Conservation (phyloP, 2,888 invertebrate species). For the Exephanes ischioxanthus region DNA sequence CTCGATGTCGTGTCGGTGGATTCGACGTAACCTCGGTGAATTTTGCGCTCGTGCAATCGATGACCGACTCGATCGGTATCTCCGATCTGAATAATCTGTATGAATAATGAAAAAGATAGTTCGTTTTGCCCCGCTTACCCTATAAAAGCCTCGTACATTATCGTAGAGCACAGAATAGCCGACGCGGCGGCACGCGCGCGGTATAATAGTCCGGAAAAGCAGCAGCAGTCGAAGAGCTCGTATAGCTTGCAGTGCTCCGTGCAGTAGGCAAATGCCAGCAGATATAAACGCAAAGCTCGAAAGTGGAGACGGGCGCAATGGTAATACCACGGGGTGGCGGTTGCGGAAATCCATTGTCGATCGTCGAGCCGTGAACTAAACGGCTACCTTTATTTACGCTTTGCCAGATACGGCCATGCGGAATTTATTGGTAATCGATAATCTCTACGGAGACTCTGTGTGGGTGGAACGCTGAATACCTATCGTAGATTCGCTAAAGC, state of each 20-base stretch:
- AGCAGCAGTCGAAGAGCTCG: background rate
- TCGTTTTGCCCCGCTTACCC: too few species aligned
- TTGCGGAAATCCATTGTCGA: conserved; percentile 77
- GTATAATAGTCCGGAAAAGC: too few species aligned
- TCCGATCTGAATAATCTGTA: too few species aligned
- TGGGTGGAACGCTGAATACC: conserved; percentile 8
- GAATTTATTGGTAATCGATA: conserved; percentile 81
- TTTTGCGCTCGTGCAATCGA: too few species aligned
- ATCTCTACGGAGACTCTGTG: conserved; percentile 10
- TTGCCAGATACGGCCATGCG: conserved; percentile 73
- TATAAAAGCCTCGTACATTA: too few species aligned
- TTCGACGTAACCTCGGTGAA: too few species aligned
- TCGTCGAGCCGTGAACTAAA: conserved; percentile 78
- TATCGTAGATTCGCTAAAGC: conserved; percentile 6
- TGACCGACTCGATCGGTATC: too few species aligned
- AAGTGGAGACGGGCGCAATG: conserved; percentile 32
- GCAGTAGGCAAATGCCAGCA: conserved; percentile 19
- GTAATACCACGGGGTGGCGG: conserved; percentile 41
- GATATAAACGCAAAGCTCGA: background rate
- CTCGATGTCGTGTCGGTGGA: too few species aligned
- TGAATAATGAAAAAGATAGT: too few species aligned
- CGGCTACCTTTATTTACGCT: conserved; percentile 78
- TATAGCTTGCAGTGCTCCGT: conserved; percentile 23
- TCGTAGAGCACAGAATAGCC: too few species aligned
- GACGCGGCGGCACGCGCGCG: too few species aligned